phyloP scores from a whole-genome alignment of 2,888 invertebrate genomes.

The Tachystola acroxantha region DNA sequence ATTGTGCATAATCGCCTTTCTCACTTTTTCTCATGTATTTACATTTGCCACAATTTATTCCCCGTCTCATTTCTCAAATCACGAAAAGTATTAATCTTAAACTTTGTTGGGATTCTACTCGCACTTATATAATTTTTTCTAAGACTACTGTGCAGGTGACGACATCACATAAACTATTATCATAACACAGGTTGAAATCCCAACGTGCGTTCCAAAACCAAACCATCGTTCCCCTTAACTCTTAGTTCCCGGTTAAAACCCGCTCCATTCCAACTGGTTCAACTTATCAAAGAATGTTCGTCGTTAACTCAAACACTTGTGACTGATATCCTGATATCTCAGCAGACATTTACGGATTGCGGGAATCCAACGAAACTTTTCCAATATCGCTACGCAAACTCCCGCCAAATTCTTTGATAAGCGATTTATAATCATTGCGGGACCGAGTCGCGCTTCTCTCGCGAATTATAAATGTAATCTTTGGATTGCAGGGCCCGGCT shows the following conservation, averaged over 20 bases:
- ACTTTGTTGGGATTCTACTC: background rate
- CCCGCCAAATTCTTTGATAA: conserved; percentile 56
- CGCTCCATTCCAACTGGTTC: too few species aligned
- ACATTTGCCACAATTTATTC: conserved; percentile 22
- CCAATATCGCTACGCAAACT: conserved; percentile 61
- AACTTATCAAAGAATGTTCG: conserved; percentile 22
- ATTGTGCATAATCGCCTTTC: conserved; percentile 59
- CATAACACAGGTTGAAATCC: too few species aligned
- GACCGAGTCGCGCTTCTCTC: conserved; percentile 20
- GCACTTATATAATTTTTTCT: conserved; percentile 13
- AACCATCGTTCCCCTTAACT: too few species aligned
- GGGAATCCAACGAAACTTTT: conserved; percentile 48
- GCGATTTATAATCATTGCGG: conserved; percentile 66
- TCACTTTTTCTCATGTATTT: conserved; percentile 40
- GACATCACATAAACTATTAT: too few species aligned
- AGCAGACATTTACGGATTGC: conserved; percentile 50
- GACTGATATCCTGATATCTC: conserved; percentile 54
- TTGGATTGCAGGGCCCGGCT: conserved; percentile 15
- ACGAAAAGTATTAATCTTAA: background rate
- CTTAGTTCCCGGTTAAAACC: too few species aligned
- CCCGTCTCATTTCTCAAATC: background rate
- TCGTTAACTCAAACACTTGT: conserved; percentile 39
- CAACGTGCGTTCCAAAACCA: too few species aligned
- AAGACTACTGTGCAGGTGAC: conserved; percentile 10
- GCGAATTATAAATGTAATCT: conserved; percentile 51